Evolutionary conservation across 2,888 invertebrate species (phyloP).

Genomic region (Tipula unca): DNA sequence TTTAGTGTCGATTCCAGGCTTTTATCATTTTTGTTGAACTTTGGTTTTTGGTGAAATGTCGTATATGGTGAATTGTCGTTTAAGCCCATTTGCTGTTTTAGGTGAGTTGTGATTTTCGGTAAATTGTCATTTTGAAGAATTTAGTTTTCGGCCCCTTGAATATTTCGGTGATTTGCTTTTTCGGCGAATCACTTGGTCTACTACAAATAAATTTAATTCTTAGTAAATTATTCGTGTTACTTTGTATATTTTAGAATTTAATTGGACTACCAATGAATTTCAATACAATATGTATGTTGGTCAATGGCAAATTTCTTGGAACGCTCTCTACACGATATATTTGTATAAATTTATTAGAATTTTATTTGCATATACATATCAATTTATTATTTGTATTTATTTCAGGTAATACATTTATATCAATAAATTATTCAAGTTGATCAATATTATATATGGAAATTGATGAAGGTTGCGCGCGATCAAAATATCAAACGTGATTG

Average conservation of each 20-base stretch:
- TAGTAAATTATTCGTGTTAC: background rate
- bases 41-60: too few relatives aligned
- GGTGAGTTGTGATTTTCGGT: too few relatives aligned
- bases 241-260: background rate
- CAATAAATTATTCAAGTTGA: background rate
- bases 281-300: background rate
- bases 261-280: background rate
- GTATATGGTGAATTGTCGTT: too few relatives aligned
- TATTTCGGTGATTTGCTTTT: too few relatives aligned
- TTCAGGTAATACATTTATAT: background rate
- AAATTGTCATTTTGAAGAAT: too few relatives aligned
- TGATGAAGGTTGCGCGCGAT: background rate
- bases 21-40: too few relatives aligned
- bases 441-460: background rate
- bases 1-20: too few relatives aligned
- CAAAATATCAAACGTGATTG: background rate
- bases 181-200: too few relatives aligned
- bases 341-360: background rate
- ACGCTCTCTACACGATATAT: background rate
- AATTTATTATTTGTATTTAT: background rate
- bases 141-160: too few relatives aligned
- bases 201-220: background rate
- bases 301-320: background rate
- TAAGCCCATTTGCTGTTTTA: too few relatives aligned
- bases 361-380: background rate